Percentiles rank a stretch among this genome's conserved stretches.
Evolutionary conservation across 2,888 invertebrate genomes (phyloP).

Genomic region (Agapostemon virescens): DNA sequence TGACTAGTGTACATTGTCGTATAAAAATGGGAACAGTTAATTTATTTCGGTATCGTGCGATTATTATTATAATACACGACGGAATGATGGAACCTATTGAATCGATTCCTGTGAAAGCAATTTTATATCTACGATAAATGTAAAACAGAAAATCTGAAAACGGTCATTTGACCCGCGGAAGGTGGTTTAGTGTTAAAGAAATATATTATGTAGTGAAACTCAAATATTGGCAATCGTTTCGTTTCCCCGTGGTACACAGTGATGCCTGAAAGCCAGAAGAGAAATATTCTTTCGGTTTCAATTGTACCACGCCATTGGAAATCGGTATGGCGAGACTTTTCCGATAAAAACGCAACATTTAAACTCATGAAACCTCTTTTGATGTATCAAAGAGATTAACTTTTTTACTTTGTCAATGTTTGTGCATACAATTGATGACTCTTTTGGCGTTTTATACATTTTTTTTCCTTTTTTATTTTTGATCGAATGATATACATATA

Average conservation of each 20-base stretch:
- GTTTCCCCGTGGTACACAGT: conserved; percentile 6
- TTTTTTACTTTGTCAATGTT: neutral
- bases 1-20: no score
- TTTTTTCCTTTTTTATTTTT: no score
- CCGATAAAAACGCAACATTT: neutral
- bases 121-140: no score
- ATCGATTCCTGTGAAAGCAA: no score
- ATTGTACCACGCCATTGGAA: conserved; percentile 16
- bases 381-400: neutral
- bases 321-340: neutral
- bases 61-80: no score
- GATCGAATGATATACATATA: neutral
- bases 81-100: no score
- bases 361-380: neutral
- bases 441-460: neutral
- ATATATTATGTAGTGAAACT: conserved; percentile 17
- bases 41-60: no score
- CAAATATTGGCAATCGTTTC: conserved; percentile 30
- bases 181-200: no score
- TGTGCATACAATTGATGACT: neutral
- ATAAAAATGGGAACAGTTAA: no score
- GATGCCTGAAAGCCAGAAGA: conserved; percentile 16
- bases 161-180: no score
- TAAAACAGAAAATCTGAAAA: no score
- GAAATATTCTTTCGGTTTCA: conserved; percentile 15